Evolutionary conservation across 2,113 vertebrate genomes (phyloP), one percentile per base, ranked within the genome.

Genomic region (Oncorhynchus masou): DNA sequence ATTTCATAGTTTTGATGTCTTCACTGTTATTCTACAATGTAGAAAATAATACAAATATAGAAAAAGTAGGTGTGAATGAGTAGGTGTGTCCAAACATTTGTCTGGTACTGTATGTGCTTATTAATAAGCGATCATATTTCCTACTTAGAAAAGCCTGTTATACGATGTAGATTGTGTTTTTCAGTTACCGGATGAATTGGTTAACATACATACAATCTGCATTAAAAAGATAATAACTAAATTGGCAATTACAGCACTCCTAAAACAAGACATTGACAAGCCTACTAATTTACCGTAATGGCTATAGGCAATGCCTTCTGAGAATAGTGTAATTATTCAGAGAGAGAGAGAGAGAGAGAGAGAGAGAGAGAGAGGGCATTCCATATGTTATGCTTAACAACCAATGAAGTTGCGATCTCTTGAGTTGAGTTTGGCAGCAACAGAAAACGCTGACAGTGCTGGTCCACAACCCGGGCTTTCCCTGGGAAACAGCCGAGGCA

Each of bases 381-480:
- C 87, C 86, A 90, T 92, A 90, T 92, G 91, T 91, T 91, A 85
- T 80, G 80, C 86, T 91, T 89, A 92, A 90, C 90, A 90, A 85
- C 83, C 83, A 84, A 81, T 81, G 85, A 87, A 88, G 89, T 88
- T 85, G 79, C 81, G 78, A 93, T 87, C 87, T 62, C 84, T 79
- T 88, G 84, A 89, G 88, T 85, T 74, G 76, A 64, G 60, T 25
- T 66, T 71, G 86, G 80, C 82, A 85, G 86, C 90, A 94, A 94
- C 90, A 90, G n/a, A 62, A 62, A 62, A n/a, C 4, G 91, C 85
- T 91, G 88, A 94, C 83, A 81, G 78, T 70, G 83, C 90, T 91
- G 84, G 76, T 89, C 86, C 80, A 72, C 86, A 88, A 74, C 74
- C 82, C 88, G 79, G 84, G 86, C 89, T 88, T 92, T 89, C 84